Base-by-base conservation (phyloP, 2,797 vertebrate genomes). In the Pseudopleuronectes americanus region DNA sequence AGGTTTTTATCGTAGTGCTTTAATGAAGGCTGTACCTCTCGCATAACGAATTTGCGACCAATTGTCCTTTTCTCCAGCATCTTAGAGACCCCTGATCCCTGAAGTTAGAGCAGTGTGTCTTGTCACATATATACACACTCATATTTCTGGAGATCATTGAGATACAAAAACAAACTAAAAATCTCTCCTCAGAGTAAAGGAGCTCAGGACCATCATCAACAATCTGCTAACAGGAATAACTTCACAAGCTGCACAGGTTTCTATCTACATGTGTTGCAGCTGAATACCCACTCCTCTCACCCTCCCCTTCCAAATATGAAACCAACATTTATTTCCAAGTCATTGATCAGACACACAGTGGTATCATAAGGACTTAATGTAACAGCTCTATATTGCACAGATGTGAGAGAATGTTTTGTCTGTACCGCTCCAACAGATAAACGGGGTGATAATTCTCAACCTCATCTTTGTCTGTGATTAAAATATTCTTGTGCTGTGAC, bases 391-490 rank as follows among this genome's bases (percentile, higher is more conserved):
- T 38, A 13, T 13, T 4, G 5, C 43, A 45, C 43, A 45, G 17
- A 6, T 45, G 17, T 52, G 53, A 67, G 23, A 33, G 10, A 64
- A 71, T 47, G 28, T 24, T 21, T 61, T 36, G 61, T 17, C 2
- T 14, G 7, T 38, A 12, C 19, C 58, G 55, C 49, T 57, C 31
- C 68, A 54, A 63, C 51, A 56, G 52, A 79, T 67, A 74, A 78
- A 74, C 65, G 47, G 57, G 10, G 8, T 2, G 22, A 65, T 63
- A 56, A 56, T 64, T 56, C 36, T 69, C 22, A 43, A 74, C 68
- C 56, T 59, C 57, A 45, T 64, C 48, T 70, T 23, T 17, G 47
- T 77, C 74, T 67, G 51, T 53, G 69, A 83, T 84, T 77, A 62
- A 81, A 74, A 54, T 41, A 16, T 23, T 5, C 41, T 71, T 74